Conservation (phyloP, 2,113 vertebrate species). For the Terrapene triunguis region DNA sequence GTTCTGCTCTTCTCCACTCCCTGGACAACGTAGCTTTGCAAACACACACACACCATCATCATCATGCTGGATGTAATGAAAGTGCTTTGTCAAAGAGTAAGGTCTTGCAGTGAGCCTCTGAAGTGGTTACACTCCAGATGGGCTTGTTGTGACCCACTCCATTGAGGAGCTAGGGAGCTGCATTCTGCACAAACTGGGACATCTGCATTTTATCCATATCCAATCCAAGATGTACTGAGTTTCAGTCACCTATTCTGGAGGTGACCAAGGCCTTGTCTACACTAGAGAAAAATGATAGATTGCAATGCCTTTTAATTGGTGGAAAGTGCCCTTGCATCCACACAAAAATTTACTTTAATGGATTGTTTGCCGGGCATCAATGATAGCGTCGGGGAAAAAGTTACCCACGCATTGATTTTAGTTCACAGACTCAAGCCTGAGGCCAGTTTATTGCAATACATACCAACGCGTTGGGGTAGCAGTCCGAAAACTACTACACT, state of each 20-base stretch:
- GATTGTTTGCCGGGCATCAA: background rate
- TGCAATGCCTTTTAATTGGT: background rate
- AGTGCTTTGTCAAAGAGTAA: background rate
- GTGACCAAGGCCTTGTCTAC: background rate
- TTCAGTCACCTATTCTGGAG: background rate
- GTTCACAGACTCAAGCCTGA: too few relatives aligned
- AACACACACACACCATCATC: too few relatives aligned
- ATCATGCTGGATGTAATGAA: too few relatives aligned
- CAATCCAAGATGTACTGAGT: background rate
- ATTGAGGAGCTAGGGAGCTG: background rate
- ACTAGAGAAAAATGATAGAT: background rate
- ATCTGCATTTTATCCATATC: background rate
- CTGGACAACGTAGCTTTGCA: background rate
- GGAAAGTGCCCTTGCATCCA: background rate
- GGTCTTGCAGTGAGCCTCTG: background rate
- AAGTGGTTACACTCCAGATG: background rate
- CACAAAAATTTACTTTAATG: background rate
- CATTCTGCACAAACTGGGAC: background rate
- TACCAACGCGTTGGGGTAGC: too few relatives aligned
- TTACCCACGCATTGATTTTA: too few relatives aligned
- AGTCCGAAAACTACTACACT: too few relatives aligned
- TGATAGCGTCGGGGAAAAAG: background rate
- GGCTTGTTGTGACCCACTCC: background rate
- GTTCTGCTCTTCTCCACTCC: background rate
- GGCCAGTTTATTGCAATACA: too few relatives aligned